phyloP scores from a whole-genome alignment of 2,113 vertebrate species.

The Andinoacara biseriatus region DNA sequence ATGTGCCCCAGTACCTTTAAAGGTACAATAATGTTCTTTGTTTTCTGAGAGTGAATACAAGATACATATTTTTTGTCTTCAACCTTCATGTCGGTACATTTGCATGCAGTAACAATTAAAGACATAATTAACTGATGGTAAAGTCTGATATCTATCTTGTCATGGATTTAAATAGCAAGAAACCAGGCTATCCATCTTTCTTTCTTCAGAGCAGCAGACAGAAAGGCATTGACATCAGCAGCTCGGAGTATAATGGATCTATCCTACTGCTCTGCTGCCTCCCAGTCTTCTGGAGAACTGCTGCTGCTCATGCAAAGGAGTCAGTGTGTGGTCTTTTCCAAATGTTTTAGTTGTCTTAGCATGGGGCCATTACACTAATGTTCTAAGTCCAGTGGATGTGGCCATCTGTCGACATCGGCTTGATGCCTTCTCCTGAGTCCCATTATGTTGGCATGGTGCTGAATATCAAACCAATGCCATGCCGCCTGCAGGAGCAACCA shows the following conservation, averaged over 20 bases:
- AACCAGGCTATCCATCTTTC: background rate
- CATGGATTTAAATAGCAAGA: background rate
- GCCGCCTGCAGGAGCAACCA: constrained; percentile 23
- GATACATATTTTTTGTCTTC: background rate
- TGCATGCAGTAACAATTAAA: background rate
- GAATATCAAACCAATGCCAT: constrained; percentile 55
- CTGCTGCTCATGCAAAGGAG: constrained; percentile 26
- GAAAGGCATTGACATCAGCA: constrained; percentile 22
- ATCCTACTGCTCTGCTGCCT: constrained; percentile 35
- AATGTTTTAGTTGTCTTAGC: constrained; percentile 45
- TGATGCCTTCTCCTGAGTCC: constrained; percentile 46
- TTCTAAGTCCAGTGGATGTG: constrained; percentile 30
- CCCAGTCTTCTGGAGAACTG: constrained; percentile 18
- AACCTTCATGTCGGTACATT: background rate
- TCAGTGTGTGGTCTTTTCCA: constrained; percentile 32
- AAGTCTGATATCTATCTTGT: background rate
- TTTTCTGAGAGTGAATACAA: background rate
- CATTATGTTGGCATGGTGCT: constrained; percentile 47
- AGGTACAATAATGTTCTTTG: background rate
- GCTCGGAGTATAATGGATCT: constrained; percentile 4
- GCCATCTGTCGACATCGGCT: constrained; percentile 51
- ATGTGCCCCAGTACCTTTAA: background rate
- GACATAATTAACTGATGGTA: background rate
- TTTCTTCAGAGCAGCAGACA: constrained; percentile 1
- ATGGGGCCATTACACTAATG: constrained; percentile 27